Base-by-base conservation (phyloP, 53 echinoderm and acorn worm species). In the Glandiceps talaboti region DNA sequence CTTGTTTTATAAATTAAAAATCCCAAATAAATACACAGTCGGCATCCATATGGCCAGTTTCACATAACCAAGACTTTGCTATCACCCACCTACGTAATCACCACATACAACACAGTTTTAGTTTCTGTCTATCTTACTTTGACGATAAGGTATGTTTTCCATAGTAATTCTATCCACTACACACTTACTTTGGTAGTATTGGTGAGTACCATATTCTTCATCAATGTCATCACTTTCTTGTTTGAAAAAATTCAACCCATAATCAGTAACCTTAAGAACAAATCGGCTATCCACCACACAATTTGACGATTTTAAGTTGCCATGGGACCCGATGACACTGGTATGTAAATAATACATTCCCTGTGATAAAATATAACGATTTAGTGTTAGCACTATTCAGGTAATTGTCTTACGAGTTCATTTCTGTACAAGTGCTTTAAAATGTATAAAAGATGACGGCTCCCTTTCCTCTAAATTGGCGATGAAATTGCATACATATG, bases 131-230 rank as follows among this genome's bases (percentile, higher is more conserved):
- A n/a, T n/a, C n/a, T n/a, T n/a, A n/a, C n/a, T n/a, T n/a, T n/a
- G n/a, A n/a, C n/a, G n/a, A n/a, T n/a, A n/a, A n/a, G n/a, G n/a
- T n/a, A n/a, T n/a, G n/a, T n/a, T n/a, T n/a, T n/a, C n/a, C n/a
- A n/a, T n/a, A n/a, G n/a, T n/a, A n/a, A n/a, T n/a, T n/a, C n/a
- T n/a, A n/a, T n/a, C n/a, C n/a, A n/a, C n/a, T n/a, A n/a, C n/a
- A n/a, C n/a, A 90, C 97, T 94, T 86, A 97, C 97, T 91, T 82
- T 94, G 97, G 73, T 91, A 97, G 89, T 94, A 97, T 86, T 93
- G 90, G 89, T 86, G 93, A 6, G 78, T 84, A 75, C 92, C 94
- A 45, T 20, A 45, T 32, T 97, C 97, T 74, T 91, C 91, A 32
- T 90, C 91, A 26, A 87, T 85, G 27, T 97, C 76, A 32, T 97